Evolutionary conservation across 92 coral and sea anemone genomes (phyloP).

Genomic region (Porites divaricata): DNA sequence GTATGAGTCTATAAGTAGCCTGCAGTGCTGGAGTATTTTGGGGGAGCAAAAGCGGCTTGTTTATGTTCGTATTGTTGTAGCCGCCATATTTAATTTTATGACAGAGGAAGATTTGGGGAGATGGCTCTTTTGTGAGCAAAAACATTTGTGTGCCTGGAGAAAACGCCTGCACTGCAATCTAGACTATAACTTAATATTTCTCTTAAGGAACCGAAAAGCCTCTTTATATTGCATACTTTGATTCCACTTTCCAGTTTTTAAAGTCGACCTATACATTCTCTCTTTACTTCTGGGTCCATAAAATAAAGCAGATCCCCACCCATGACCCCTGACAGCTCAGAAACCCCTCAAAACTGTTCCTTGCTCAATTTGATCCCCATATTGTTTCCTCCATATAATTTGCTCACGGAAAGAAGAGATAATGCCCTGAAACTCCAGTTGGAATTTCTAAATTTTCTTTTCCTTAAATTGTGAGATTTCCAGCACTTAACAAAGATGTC

Average conservation of each 20-base stretch:
- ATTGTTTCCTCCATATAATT: constrained; percentile 61
- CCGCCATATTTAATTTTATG: too few relatives aligned
- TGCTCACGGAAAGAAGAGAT: constrained; percentile 56
- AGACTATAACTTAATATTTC: too few relatives aligned
- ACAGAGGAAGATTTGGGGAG: too few relatives aligned
- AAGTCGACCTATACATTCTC: constrained; percentile 52
- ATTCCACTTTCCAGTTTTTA: constrained; percentile 66
- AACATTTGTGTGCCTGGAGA: too few relatives aligned
- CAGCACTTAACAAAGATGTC: constrained; percentile 57
- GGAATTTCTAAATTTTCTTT: constrained; percentile 73
- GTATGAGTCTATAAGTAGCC: too few relatives aligned
- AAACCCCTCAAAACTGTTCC: constrained; percentile 71
- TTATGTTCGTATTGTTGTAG: too few relatives aligned
- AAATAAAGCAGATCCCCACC: constrained; percentile 36
- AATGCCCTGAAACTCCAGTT: constrained; percentile 78
- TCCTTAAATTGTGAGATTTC: constrained; percentile 68
- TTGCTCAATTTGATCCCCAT: constrained; percentile 50
- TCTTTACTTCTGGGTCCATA: constrained; percentile 49
- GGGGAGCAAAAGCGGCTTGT: too few relatives aligned
- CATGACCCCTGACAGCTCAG: constrained; percentile 64
- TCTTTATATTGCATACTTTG: constrained; percentile 75
- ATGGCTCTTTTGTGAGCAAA: too few relatives aligned
- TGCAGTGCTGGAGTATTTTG: too few relatives aligned
- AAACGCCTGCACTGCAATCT: too few relatives aligned
- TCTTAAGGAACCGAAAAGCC: constrained; percentile 37